A percentile compares a stretch with the other conserved stretches of the same genome.
Conservation (phyloP, 2,888 invertebrate species). For the Acanthacorydalis orientalis region DNA sequence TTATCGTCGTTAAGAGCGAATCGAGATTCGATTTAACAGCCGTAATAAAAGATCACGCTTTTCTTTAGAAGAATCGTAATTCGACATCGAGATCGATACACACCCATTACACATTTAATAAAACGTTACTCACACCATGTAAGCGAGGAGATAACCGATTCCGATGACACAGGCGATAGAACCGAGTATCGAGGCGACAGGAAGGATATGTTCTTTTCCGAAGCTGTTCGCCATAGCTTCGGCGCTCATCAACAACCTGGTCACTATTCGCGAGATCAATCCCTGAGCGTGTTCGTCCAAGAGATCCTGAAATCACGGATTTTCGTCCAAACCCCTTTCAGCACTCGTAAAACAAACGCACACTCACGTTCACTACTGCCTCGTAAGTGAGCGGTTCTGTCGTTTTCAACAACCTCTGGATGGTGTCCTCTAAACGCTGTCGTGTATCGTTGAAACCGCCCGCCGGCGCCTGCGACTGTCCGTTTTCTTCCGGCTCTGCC, state of each 20-base stretch:
- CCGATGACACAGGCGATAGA: constrained; percentile 62
- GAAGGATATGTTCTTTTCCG: constrained; percentile 59
- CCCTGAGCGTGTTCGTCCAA: constrained; percentile 65
- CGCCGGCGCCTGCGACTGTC: constrained; percentile 18
- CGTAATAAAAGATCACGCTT: too few relatives aligned
- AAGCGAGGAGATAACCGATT: constrained; percentile 73
- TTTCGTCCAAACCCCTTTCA: too few relatives aligned
- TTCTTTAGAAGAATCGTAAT: too few relatives aligned
- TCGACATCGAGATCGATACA: background rate
- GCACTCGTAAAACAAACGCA: too few relatives aligned
- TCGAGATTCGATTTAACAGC: too few relatives aligned
- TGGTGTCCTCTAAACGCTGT: constrained; percentile 50
- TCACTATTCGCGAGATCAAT: constrained; percentile 49
- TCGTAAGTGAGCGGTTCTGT: constrained; percentile 63
- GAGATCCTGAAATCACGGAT: constrained; percentile 38
- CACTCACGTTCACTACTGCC: constrained; percentile 52
- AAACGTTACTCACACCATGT: constrained; percentile 43
- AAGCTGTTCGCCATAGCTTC: constrained; percentile 58
- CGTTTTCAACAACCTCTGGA: constrained; percentile 52
- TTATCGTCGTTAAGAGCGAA: too few relatives aligned
- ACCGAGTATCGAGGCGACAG: constrained; percentile 59
- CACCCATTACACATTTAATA: constrained; percentile 2
- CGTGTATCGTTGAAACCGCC: constrained; percentile 49
- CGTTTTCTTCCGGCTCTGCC: constrained; percentile 29
- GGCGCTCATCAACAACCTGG: constrained; percentile 44